These are phyloP conservation scores for Chelonus insularis DNA, from an alignment of 1,140 invertebrate species.

Conservation along the genomic window DNA sequence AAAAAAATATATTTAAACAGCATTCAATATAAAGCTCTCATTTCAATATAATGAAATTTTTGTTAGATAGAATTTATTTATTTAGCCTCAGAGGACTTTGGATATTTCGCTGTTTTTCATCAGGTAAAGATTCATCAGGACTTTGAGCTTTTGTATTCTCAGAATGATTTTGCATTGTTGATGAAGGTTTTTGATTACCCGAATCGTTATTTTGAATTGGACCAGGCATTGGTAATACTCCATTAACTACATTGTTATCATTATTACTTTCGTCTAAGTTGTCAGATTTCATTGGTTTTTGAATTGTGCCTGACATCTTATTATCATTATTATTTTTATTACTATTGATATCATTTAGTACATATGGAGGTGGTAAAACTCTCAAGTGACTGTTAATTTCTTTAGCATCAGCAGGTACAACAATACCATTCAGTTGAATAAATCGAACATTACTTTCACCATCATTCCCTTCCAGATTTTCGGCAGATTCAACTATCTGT, in stretches of 20 bases:
- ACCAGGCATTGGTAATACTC: slow-evolving; percentile 14
- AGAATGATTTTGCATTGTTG: slow-evolving; percentile 14
- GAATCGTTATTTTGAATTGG: not conserved
- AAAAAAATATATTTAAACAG: too few relatives aligned
- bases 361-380: slow-evolving; percentile 31
- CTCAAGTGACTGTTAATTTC: slow-evolving; percentile 32
- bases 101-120: slow-evolving; percentile 13
- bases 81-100: not conserved
- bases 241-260: slow-evolving; percentile 3
- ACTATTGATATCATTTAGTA: slow-evolving; percentile 18
- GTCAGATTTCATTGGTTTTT: slow-evolving; percentile 20
- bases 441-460: slow-evolving; percentile 41
- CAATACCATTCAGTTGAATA: slow-evolving; percentile 39
- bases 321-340: slow-evolving; percentile 14
- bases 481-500: slow-evolving; percentile 32
- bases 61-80: not conserved
- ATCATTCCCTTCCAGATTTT: slow-evolving; percentile 30
- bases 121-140: not conserved
- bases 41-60: too few relatives aligned
- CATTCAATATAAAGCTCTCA: too few relatives aligned
- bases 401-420: slow-evolving; percentile 47
- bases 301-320: slow-evolving; percentile 12
- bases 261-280: not conserved
- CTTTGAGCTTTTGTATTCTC: not conserved
- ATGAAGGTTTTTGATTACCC: slow-evolving; percentile 27